These are phyloP conservation scores for Lutjanus erythropterus DNA, from an alignment of 2,113 vertebrate species.

Conservation along the genomic window DNA sequence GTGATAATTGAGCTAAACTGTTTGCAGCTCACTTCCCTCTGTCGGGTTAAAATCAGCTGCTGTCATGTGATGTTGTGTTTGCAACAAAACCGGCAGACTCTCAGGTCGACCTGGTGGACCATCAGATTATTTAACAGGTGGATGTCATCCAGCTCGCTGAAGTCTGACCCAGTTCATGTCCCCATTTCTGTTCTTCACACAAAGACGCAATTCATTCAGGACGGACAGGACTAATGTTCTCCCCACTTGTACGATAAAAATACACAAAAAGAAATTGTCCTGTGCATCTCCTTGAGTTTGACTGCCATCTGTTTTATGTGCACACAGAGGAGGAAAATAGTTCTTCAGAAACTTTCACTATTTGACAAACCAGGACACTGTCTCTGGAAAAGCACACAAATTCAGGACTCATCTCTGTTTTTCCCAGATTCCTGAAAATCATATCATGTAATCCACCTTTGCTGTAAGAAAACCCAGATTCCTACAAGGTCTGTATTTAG, in stretches of 20 bases:
- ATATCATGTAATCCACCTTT: neutral
- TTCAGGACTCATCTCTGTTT: neutral
- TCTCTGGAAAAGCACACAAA: neutral
- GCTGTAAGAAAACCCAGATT: neutral
- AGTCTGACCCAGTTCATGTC: conserved; percentile 28
- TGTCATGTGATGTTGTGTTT: neutral
- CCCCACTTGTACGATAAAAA: neutral
- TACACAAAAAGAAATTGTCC: neutral
- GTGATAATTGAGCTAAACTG: too few species aligned
- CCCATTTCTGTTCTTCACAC: conserved; percentile 17
- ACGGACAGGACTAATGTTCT: neutral
- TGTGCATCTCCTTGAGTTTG: neutral
- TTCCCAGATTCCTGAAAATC: neutral
- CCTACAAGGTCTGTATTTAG: neutral
- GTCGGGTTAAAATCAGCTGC: too few species aligned
- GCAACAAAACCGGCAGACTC: neutral
- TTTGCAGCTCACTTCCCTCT: neutral
- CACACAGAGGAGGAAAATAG: neutral
- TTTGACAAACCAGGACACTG: neutral
- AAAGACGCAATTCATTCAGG: conserved; percentile 29
- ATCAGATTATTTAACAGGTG: conserved; percentile 42
- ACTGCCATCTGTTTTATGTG: neutral
- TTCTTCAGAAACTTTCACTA: neutral
- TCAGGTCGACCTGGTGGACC: neutral
- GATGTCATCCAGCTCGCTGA: conserved; percentile 22